Conservation (phyloP, 53 echinoderm and acorn worm species). For the Crossaster papposus region DNA sequence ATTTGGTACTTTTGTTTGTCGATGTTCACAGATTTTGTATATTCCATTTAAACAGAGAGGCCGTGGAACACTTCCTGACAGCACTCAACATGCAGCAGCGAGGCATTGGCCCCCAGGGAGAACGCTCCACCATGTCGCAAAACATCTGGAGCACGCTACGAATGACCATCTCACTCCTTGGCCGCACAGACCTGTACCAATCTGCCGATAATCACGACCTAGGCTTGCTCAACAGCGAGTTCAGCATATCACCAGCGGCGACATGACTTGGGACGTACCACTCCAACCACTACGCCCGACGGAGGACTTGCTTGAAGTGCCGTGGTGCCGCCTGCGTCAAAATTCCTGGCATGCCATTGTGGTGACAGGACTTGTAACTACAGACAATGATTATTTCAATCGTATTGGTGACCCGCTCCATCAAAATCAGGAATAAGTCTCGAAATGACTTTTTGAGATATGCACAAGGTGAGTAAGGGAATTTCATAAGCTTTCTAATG, state of each 20-base stretch:
- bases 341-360: conserved; percentile 68
- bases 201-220: conserved; percentile 84
- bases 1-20: no score
- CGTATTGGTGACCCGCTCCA: no score
- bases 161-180: conserved; percentile 92
- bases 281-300: neutral
- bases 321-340: conserved; percentile 48
- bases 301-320: conserved; percentile 48
- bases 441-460: no score
- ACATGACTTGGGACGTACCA: conserved; percentile 58
- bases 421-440: no score
- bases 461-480: no score
- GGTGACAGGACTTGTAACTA: conserved; percentile 34
- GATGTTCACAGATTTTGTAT: no score
- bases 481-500: no score
- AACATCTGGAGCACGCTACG: conserved; percentile 98
- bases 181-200: conserved; percentile 79
- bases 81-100: conserved; percentile 89
- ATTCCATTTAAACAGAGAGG: conserved; percentile 81
- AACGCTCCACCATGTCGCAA: conserved; percentile 85
- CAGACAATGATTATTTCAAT: neutral
- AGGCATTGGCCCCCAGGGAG: conserved; percentile 82
- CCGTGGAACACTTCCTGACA: conserved; percentile 88
- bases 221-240: conserved; percentile 70
- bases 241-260: conserved; percentile 45